Base-by-base conservation (phyloP, 1,140 invertebrate genomes). In the Calosoma granatense region DNA sequence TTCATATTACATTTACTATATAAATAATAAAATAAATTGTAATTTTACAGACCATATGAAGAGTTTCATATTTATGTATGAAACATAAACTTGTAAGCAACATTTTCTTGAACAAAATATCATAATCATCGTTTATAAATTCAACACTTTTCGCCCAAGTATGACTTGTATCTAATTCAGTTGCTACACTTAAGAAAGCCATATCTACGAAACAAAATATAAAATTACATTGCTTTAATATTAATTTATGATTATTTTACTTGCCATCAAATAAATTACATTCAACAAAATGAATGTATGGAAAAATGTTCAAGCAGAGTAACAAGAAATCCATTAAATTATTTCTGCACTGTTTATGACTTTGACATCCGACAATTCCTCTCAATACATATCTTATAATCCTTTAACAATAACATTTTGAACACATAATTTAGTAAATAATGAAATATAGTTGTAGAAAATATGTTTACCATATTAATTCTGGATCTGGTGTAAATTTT, bases 21-120 rank as follows among this genome's bases (percentile, higher is more conserved):
- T n/a, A n/a, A 30, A 4, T 30, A 6, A 30, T 30, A 6, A 14
- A 30, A 30, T 30, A 6, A 6, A 30, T 30, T 30, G 26, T 47
- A 47, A 11, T 11, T 12, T 11, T 47, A 47, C 14, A 30, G 14
- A 30, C 41, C 41, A 47, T 12, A 17, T 47, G 41, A 9, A 47
- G 15, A 4, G 41, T 17, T 9, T 9, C 9, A 17, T 47, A 47
- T 47, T 47, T 47, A 11, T 47, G 6, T 47, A 47, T 47, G 17
- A 12, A 47, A 47, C 22, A 22, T 22, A 53, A 53, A 22, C 51
- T 22, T 22, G 23, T 14, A 14, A 53, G 22, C 19, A 47, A 17
- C 51, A 53, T 21, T 53, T 53, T 20, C 17, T 53, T 53, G 14
- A 53, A 53, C 11, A 12, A n/a, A 15, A 53, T 15, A 22, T 22